Base-by-base conservation (phyloP, 2,888 invertebrate genomes). In the Apotomis turbidana region DNA sequence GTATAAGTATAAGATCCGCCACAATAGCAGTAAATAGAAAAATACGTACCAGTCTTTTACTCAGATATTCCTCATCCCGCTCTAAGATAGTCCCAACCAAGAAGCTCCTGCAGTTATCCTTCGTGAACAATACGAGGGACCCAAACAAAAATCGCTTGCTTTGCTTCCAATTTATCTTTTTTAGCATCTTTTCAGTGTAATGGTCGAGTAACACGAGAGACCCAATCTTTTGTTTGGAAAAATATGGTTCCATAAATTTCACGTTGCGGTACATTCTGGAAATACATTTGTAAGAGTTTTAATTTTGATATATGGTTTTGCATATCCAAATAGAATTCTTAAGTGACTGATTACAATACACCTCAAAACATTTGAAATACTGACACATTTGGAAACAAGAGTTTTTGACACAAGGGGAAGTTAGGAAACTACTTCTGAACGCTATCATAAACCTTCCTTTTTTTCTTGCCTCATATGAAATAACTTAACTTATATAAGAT, bases 71-170 rank as follows among this genome's bases (percentile, higher is more conserved):
- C 3, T 79, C 73, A 61, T 95, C 93, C 0, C 95, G 90, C 62
- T 95, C 94, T 5, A 94, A 86, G 54, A 97, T 95, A 0, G 95
- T 95, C 0, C 95, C 97, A 76, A 97, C 94, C 67, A 96, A 89
- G 52, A 97, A 90, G 54, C 94, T 94, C 54, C 93, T 85, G 83
- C 97, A 97, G 70, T 95, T 90, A 80, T 96, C 95, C 3, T 93
- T 93, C 0, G 96, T 96, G 66, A 98, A 95, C 76, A 96, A 94
- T 0, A 98, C 84, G 62, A 97, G 88, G 0, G 96, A 95, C 0
- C 97, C 97, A 84, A 87, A 95, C 80, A 96, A 92, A 64, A 97
- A 94, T 63, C 95, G 87, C 80, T 95, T 95, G 77, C 83, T 90
- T 68, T 90, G 81, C 0, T 79, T 75, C 91, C 91, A 91, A 54